Evolutionary conservation across 2,113 vertebrate genomes (phyloP).

Genomic region (Neofelis nebulosa): DNA sequence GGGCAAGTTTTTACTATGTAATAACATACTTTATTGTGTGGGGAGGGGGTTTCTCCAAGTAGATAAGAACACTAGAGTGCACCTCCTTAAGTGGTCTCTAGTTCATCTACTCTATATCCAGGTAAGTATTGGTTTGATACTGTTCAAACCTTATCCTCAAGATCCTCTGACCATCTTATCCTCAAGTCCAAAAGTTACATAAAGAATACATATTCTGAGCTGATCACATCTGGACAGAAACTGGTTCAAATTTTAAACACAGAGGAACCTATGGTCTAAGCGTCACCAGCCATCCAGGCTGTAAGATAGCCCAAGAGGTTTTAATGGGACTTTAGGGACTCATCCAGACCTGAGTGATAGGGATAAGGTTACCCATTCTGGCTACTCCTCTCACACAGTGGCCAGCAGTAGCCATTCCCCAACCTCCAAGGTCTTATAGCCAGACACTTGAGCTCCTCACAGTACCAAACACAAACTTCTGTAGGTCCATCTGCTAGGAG

Average conservation of each 20-base stretch:
- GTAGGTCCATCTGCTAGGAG: not conserved
- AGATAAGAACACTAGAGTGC: too few relatives aligned
- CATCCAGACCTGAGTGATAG: not conserved
- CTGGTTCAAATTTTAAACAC: not conserved
- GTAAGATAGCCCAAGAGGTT: not conserved
- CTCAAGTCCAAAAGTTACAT: not conserved
- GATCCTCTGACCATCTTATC: not conserved
- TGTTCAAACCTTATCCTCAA: not conserved
- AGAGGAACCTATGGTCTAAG: not conserved
- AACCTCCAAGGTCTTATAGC: not conserved
- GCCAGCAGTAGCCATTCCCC: not conserved
- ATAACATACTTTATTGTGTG: too few relatives aligned
- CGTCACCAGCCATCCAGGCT: not conserved
- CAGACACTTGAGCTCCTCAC: not conserved
- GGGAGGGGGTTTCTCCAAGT: not conserved
- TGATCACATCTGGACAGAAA: not conserved
- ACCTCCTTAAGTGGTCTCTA: not conserved
- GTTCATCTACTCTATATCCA: not conserved
- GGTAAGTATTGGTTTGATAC: not conserved
- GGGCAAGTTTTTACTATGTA: not conserved
- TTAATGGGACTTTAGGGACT: not conserved
- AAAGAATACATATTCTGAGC: not conserved
- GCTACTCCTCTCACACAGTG: not conserved
- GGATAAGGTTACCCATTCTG: not conserved
- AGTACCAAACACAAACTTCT: not conserved